Percentiles rank a stretch among this genome's conserved stretches.
Evolutionary conservation across 2,888 invertebrate genomes (phyloP).

Genomic region (Neoitamus cyanurus): DNA sequence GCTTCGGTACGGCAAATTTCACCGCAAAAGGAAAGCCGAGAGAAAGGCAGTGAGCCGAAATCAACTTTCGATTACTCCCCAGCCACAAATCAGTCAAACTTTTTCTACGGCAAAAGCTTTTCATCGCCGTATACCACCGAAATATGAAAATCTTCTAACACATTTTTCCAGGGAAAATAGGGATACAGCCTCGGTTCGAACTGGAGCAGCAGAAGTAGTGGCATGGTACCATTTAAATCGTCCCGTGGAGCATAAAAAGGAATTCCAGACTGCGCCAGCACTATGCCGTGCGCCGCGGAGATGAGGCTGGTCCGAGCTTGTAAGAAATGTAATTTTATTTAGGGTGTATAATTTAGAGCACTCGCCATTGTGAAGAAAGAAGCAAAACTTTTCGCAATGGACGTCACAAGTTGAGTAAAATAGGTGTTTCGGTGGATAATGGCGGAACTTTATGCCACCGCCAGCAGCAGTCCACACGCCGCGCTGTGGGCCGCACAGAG

Average conservation of each 20-base stretch:
- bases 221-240: constrained; percentile 8
- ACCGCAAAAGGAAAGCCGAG: neutral
- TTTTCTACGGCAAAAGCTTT: neutral
- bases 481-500: neutral
- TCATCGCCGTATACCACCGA: neutral
- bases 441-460: constrained; percentile 20
- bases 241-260: neutral
- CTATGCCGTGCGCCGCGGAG: neutral
- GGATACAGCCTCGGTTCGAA: neutral
- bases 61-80: constrained; percentile 22
- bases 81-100: constrained; percentile 36
- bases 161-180: neutral
- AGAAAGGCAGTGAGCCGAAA: neutral
- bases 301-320: neutral
- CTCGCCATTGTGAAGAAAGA: constrained; percentile 27
- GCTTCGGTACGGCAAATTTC: constrained; percentile 1
- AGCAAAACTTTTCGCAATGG: constrained; percentile 42
- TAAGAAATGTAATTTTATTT: constrained; percentile 44
- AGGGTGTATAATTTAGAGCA: constrained; percentile 41
- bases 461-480: neutral
- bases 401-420: constrained; percentile 46
- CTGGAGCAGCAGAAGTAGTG: neutral
- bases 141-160: constrained; percentile 35
- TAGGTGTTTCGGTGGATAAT: constrained; percentile 45
- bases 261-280: neutral